Percentiles rank a stretch among this genome's conserved stretches.
phyloP scores from a whole-genome alignment of 2,888 invertebrate genomes.

The Sesia bembeciformis region DNA sequence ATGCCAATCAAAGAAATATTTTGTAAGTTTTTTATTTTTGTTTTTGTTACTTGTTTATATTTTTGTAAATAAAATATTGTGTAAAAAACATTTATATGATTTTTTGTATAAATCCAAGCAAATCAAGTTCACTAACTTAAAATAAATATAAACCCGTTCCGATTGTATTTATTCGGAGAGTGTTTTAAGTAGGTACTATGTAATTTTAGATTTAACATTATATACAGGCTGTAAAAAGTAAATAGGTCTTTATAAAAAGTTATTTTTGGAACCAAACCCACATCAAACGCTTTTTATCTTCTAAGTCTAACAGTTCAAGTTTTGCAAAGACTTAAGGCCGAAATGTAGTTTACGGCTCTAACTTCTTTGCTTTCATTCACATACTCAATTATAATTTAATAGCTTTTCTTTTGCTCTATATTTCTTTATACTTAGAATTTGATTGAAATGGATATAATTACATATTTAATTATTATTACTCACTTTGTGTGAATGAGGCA shows the following conservation, averaged over 20 bases:
- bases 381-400: neutral
- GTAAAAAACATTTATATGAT: neutral
- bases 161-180: neutral
- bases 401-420: no score
- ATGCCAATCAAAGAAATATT: conserved; percentile 7
- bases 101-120: neutral
- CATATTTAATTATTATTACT: no score
- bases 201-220: no score
- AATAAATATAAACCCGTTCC: neutral
- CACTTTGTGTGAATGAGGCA: neutral
- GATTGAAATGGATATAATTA: no score
- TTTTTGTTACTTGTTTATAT: conserved; percentile 36
- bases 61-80: conserved; percentile 30
- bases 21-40: conserved; percentile 1
- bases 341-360: neutral
- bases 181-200: neutral
- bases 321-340: neutral
- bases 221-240: no score
- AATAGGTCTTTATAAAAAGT: no score
- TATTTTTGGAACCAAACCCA: no score
- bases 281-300: neutral
- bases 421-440: no score
- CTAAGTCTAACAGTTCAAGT: neutral
- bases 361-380: neutral
- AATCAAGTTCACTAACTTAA: no score